These are phyloP conservation scores for Elgaria multicarinata DNA, from an alignment of 2,113 vertebrate species.

Conservation along the genomic window DNA sequence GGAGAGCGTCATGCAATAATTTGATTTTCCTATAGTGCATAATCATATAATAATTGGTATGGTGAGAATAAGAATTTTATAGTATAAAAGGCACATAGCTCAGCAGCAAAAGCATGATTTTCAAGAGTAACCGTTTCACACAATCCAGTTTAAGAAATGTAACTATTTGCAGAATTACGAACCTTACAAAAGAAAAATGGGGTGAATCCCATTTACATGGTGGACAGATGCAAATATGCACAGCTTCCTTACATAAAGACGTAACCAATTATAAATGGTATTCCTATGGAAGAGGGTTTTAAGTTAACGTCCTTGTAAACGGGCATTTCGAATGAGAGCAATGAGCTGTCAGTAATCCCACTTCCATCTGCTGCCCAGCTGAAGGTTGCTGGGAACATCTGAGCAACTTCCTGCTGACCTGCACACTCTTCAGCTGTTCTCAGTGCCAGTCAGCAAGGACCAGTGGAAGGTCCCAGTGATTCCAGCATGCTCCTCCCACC, in stretches of 20 bases:
- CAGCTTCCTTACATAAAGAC: neutral
- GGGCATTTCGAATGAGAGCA: neutral
- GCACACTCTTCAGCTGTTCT: too few species aligned
- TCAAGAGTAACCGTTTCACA: neutral
- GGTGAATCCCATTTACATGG: neutral
- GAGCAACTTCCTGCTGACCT: too few species aligned
- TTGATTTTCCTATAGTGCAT: conserved; percentile 30
- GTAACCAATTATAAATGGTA: neutral
- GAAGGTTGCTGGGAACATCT: too few species aligned
- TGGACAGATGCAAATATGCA: neutral
- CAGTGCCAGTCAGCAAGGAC: too few species aligned
- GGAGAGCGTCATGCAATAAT: neutral
- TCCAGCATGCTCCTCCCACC: too few species aligned
- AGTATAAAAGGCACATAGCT: neutral
- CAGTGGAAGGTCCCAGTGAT: too few species aligned
- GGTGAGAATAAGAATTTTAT: conserved; percentile 10
- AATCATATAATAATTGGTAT: neutral
- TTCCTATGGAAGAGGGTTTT: neutral
- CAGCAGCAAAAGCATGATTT: neutral
- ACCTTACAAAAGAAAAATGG: neutral
- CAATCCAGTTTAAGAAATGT: neutral
- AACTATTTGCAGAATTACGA: neutral
- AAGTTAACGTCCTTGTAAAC: neutral
- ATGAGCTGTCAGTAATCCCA: neutral
- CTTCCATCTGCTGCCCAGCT: too few species aligned